A percentile compares a stretch with the other conserved stretches of the same genome.
Evolutionary conservation across 2,797 vertebrate species (phyloP).

Genomic region (Tympanoctomys barrerae): DNA sequence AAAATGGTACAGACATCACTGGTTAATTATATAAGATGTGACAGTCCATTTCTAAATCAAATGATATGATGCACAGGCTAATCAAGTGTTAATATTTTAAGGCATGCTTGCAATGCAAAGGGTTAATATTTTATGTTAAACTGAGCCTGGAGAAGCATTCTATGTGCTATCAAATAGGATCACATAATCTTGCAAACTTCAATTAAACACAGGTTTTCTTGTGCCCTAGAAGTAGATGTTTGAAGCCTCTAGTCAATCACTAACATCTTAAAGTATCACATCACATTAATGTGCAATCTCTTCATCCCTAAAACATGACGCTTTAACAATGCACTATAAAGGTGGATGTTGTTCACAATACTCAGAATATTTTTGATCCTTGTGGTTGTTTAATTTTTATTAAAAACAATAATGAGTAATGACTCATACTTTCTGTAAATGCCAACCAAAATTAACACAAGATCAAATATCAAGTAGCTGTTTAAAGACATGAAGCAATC

Average conservation of each 20-base stretch:
- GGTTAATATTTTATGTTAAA: constrained; percentile 45
- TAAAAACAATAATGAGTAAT: constrained; percentile 38
- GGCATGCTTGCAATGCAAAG: neutral
- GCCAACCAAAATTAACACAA: constrained; percentile 36
- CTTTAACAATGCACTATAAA: constrained; percentile 6
- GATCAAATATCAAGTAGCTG: neutral
- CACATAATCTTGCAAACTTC: neutral
- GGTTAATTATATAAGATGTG: constrained; percentile 40
- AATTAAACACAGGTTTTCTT: constrained; percentile 3
- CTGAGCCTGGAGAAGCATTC: neutral
- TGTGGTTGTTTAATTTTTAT: constrained; percentile 1
- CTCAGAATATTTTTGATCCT: neutral
- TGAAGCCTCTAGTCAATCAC: neutral
- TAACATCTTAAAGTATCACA: neutral
- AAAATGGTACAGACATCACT: constrained; percentile 47
- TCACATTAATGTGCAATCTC: neutral
- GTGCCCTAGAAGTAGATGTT: neutral
- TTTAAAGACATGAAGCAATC: constrained; percentile 42
- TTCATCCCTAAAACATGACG: neutral
- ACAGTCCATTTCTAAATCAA: constrained; percentile 69
- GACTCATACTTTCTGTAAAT: constrained; percentile 30
- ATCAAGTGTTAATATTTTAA: constrained; percentile 62
- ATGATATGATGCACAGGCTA: constrained; percentile 65
- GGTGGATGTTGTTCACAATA: constrained; percentile 2
- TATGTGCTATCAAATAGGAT: constrained; percentile 31